Evolutionary conservation across 2,797 vertebrate species (phyloP), one percentile per base, ranked within the genome.

Genomic region (Galago senegalensis): DNA sequence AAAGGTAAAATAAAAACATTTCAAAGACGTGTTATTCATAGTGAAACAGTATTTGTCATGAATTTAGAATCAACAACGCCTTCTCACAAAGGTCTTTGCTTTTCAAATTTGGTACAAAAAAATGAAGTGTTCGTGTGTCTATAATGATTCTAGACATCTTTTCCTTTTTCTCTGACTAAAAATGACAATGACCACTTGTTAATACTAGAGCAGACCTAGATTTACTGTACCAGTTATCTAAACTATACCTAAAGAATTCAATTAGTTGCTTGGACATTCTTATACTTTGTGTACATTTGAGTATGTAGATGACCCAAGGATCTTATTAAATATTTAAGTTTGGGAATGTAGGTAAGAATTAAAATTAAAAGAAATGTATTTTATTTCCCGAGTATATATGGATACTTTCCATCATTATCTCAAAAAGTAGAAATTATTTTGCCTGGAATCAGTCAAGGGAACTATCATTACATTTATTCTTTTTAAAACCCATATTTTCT

Each of bases 1-100:
- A 84, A 89, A 94, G 49, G 5, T 27, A 89, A 63, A 79, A 23
- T n/a, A 95, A 73, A 89, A 58, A 20, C 25, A 56, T 79, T 72
- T 96, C 80, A 92, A 37, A 63, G 9, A 1, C 7, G 0, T 94
- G 29, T 17, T 95, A 94, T 85, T 88, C 75, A 86, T 23, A 83
- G 11, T 46, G 49, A 95, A 53, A 95, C 40, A 60, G 6, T 89
- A 65, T 75, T 80, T 87, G 31, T 91, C 46, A 70, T 31, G 20
- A 43, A n/a, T 91, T 91, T 88, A 18, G 5, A 3, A 73, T 37
- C 29, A 89, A 89, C 60, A 86, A 95, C 14, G 23, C 1, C 11
- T 92, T 91, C 37, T 91, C 21, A 53, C 56, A 40, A 12, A 34
- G 12, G 13, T 89, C 73, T 67, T 88, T 69, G 9, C 21, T 86